Evolutionary conservation across 2,113 vertebrate genomes (phyloP), one percentile per base, ranked within the genome.

Genomic region (Taxidea taxus): DNA sequence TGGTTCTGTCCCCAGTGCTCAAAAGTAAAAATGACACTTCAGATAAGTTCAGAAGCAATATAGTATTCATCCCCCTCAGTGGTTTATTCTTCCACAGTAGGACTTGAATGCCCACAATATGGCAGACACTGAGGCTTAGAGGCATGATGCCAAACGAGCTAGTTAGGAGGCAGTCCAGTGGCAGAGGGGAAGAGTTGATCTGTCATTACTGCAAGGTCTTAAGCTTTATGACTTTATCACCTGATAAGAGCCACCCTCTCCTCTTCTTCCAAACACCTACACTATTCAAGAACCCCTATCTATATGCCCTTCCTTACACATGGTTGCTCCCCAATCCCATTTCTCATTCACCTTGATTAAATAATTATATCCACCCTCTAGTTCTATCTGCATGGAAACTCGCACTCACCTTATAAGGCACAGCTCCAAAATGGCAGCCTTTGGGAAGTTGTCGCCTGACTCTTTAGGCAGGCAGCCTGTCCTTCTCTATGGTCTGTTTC

Each of bases 231-330:
- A 68, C 4, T 15, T 62, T 23, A 60, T 42, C 14, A n/a, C n/a
- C 37, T 56, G 0, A 39, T 80, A 87, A n/a, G 7, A 60, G 9
- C 3, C 25, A 47, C 3, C 1, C 1, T 90, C 44, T 82, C n/a
- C 16, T 85, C 8, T 60, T 15, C n/a, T 82, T 56, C 42, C n/a
- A 83, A 96, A 83, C 6, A 80, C 66, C 31, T 80, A n/a, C 85
- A 31, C 51, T 60, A 42, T 81, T 49, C 80, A 37, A 90, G 90
- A 95, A 89, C 75, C 14, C 11, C 92, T 27, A 72, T 47, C 56
- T 49, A 0, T 34, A 34, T 29, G 6, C n/a, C 58, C 1, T 37
- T 89, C 58, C 1, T 37, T 89, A 15, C 27, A 51, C 1, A 13
- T 77, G 66, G 34, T 74, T 44, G 18, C 18, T 4, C 18, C 4